Evolutionary conservation across 1,140 invertebrate genomes (phyloP).

Genomic region (Lycorma delicatula): DNA sequence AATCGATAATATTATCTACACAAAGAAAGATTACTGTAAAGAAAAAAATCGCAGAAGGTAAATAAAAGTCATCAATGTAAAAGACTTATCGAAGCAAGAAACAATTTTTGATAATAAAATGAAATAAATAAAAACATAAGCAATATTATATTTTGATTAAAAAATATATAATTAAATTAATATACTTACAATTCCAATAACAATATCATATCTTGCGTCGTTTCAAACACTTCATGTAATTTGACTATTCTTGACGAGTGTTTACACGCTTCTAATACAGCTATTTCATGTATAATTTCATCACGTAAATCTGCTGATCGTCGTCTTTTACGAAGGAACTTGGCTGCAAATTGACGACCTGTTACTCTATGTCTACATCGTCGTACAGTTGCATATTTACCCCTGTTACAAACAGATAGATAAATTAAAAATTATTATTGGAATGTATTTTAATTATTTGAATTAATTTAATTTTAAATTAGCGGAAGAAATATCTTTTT

Average conservation of each 20-base stretch:
- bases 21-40: too few species aligned
- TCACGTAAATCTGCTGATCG: constrained; percentile 67
- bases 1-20: too few species aligned
- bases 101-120: too few species aligned
- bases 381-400: constrained; percentile 91
- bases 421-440: constrained; percentile 11
- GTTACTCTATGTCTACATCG: constrained; percentile 76
- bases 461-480: not conserved
- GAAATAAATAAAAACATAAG: not conserved
- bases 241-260: constrained; percentile 72
- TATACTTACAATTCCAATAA: constrained; percentile 83
- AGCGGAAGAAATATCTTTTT: too few species aligned
- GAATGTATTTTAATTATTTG: not conserved
- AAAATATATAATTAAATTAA: too few species aligned
- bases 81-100: too few species aligned
- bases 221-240: constrained; percentile 81
- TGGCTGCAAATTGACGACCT: constrained; percentile 84
- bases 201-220: constrained; percentile 72
- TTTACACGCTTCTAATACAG: constrained; percentile 74
- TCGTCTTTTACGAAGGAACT: constrained; percentile 85
- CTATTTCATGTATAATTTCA: constrained; percentile 84
- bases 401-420: constrained; percentile 66
- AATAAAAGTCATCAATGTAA: too few species aligned
- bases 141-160: too few species aligned
- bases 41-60: too few species aligned